These are phyloP conservation scores for Pelecanoides urinatrix DNA, from an alignment of 2,113 vertebrate genomes.

Conservation along the genomic window DNA sequence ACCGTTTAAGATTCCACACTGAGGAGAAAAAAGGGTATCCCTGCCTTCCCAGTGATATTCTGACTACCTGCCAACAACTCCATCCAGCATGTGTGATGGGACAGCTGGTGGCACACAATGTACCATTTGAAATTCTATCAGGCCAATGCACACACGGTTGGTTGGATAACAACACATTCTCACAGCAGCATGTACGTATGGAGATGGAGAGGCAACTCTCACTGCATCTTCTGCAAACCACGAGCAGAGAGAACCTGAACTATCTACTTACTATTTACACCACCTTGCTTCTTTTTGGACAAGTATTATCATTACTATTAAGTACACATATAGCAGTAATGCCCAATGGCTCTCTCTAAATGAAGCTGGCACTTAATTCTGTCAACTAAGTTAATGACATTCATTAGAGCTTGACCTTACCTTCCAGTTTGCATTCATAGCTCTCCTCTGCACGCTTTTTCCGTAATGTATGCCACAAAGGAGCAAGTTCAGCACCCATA, in stretches of 20 bases:
- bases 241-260: not conserved
- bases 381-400: not conserved
- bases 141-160: accelerated
- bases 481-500: not conserved
- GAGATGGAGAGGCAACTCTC: not conserved
- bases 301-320: not conserved
- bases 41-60: not conserved
- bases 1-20: not conserved
- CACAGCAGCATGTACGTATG: not conserved
- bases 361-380: not conserved
- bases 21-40: not conserved
- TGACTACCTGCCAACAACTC: not conserved
- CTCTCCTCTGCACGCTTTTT: not conserved
- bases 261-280: not conserved
- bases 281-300: not conserved
- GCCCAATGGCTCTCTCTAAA: not conserved
- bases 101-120: not conserved
- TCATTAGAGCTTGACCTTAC: not conserved
- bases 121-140: not conserved
- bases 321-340: not conserved
- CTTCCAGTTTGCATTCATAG: not conserved
- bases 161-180: not conserved
- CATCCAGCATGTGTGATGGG: not conserved
- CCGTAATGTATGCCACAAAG: not conserved
- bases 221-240: not conserved